phyloP scores from a whole-genome alignment of 2,113 vertebrate species.

The Grantiella picta region DNA sequence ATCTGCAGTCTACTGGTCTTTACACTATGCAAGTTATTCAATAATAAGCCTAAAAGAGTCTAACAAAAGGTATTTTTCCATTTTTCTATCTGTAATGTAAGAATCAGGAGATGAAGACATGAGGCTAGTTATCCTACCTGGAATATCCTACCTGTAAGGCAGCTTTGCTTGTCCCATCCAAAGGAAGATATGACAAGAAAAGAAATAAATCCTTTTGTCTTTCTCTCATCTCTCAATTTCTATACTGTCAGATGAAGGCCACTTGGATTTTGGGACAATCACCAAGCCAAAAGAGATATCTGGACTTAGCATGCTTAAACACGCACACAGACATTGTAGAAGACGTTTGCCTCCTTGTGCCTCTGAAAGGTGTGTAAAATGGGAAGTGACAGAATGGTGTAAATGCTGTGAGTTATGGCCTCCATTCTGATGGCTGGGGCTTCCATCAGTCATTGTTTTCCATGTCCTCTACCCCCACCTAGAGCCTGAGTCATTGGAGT shows the following conservation, averaged over 20 bases:
- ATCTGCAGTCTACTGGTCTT: not conserved
- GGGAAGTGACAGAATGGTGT: not conserved
- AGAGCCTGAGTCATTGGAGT: not conserved
- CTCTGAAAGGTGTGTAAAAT: not conserved
- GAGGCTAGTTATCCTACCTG: not conserved
- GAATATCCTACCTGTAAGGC: not conserved
- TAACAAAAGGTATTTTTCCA: not conserved
- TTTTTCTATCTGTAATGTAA: not conserved
- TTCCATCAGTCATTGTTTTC: not conserved
- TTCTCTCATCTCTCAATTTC: not conserved
- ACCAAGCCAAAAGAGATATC: not conserved
- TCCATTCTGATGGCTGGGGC: not conserved
- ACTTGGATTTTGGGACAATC: not conserved
- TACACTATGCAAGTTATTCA: not conserved
- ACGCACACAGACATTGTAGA: no score
- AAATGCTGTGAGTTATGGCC: not conserved
- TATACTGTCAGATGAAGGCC: not conserved
- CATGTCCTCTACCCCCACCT: not conserved
- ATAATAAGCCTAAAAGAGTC: not conserved
- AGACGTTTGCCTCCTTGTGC: not conserved
- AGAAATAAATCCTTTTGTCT: not conserved
- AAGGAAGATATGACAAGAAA: not conserved
- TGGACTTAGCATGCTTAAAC: not conserved
- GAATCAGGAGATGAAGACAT: not conserved
- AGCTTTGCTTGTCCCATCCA: not conserved